Percentiles rank a stretch among this genome's conserved stretches.
Conservation (phyloP, 2,797 vertebrate genomes). For the Propithecus deckenii region DNA sequence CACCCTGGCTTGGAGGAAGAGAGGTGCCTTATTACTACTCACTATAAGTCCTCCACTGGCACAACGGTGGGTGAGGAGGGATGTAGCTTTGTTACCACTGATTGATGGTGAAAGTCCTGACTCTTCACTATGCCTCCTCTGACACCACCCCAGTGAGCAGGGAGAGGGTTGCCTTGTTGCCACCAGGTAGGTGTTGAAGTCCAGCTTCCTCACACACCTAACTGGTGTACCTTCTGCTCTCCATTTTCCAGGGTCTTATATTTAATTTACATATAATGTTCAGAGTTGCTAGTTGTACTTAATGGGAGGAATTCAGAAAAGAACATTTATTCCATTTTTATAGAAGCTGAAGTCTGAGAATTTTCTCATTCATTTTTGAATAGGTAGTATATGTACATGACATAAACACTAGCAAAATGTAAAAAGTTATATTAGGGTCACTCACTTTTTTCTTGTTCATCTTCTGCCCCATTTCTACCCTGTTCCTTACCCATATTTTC, state of each 20-base stretch:
- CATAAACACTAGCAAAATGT: neutral
- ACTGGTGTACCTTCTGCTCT: too few species aligned
- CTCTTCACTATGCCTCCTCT: neutral
- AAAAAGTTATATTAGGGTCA: neutral
- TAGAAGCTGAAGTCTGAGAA: neutral
- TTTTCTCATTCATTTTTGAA: conserved; percentile 6
- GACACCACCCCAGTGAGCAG: fast-evolving
- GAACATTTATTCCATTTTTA: neutral
- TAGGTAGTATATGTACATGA: neutral
- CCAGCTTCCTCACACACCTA: neutral
- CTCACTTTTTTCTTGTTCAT: neutral
- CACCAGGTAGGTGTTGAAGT: too few species aligned
- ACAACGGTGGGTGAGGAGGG: neutral
- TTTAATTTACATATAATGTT: neutral
- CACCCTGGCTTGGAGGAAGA: neutral
- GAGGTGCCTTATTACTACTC: neutral
- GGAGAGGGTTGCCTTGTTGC: neutral
- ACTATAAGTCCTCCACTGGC: neutral
- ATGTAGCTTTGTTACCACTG: neutral
- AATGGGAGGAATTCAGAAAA: neutral
- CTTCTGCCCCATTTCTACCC: neutral
- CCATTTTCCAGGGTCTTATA: neutral
- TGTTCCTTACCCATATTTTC: neutral
- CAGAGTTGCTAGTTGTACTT: neutral
- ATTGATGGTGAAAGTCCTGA: neutral